Base-by-base conservation (phyloP, 2,888 invertebrate species). In the Ectemnius continuus region DNA sequence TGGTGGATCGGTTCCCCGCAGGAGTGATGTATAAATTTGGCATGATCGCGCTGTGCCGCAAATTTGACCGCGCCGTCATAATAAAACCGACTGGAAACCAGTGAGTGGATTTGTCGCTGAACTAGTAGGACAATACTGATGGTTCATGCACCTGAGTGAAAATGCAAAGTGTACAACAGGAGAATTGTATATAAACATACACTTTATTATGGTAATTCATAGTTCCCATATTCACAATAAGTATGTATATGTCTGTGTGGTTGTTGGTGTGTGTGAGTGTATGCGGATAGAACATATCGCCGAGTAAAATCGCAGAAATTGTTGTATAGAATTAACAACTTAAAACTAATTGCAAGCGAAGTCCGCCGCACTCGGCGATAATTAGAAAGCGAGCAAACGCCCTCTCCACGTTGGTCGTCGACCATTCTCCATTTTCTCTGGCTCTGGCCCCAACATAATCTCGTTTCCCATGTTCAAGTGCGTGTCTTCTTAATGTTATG, bases 121-220 rank as follows among this genome's bases (percentile, higher is more conserved):
- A 59, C 70, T 58, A 62, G 67, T 52, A 65, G 68, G 36, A 36
- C 71, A 78, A 75, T 79, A 75, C 78, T 76, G 74, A 67, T 66
- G 36, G 13, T 23, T 52, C 62, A 61, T 67, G 67, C 36, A 63
- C 70, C 68, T 73, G 70, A 16, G 61, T 69, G 70, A 72, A 81
- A 81, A 81, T 81, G 36, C 76, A 78, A 78, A 72, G 79, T 65
- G 66, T 23, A 71, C 68, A 73, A 75, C 23, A 70, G 61, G 16
- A 47, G 73, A 81, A 74, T 80, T 81, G 82, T 87, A 87, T 87
- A 87, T 84, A 87, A 87, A 87, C 87, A 87, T 87, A 87, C 87
- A 87, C 85, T 87, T 87, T 87, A 87, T 87, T 87, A 84, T 86
- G 83, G 75, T 86, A 84, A 87, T 87, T 85, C 80, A 86, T 87